Evolutionary conservation across 2,113 vertebrate genomes (phyloP).

Genomic region (Epinephelus moara): DNA sequence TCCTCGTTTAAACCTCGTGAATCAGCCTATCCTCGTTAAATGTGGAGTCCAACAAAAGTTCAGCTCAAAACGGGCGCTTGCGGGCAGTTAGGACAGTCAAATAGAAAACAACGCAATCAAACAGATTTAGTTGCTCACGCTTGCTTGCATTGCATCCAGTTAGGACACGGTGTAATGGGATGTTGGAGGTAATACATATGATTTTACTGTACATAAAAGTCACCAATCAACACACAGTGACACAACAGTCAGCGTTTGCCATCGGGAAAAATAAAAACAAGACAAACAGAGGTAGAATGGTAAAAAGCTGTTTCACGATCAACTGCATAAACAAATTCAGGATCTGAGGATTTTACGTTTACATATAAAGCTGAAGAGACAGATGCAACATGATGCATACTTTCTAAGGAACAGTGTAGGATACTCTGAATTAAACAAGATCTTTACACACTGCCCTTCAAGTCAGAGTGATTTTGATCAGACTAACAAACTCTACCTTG

Average conservation of each 20-base stretch:
- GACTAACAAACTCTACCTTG: background rate
- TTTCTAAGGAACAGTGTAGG: background rate
- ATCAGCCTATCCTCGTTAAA: too few relatives aligned
- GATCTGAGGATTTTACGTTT: background rate
- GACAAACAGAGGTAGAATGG: background rate
- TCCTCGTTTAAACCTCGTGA: too few relatives aligned
- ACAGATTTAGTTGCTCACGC: too few relatives aligned
- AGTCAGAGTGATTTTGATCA: background rate
- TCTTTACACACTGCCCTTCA: background rate
- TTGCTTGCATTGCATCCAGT: too few relatives aligned
- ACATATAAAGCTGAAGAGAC: background rate
- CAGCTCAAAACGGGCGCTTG: too few relatives aligned
- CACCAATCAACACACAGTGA: background rate
- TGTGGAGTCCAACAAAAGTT: too few relatives aligned
- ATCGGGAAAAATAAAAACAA: background rate
- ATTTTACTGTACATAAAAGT: background rate
- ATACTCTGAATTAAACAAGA: constrained; percentile 1
- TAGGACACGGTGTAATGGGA: too few relatives aligned
- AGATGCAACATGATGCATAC: background rate
- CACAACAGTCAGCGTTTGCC: background rate
- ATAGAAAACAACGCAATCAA: too few relatives aligned
- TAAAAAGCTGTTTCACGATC: background rate
- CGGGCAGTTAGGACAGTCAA: too few relatives aligned
- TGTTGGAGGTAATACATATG: background rate
- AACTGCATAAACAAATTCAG: background rate